Conservation (phyloP, 2,888 invertebrate genomes). For the Perdita meconis region DNA sequence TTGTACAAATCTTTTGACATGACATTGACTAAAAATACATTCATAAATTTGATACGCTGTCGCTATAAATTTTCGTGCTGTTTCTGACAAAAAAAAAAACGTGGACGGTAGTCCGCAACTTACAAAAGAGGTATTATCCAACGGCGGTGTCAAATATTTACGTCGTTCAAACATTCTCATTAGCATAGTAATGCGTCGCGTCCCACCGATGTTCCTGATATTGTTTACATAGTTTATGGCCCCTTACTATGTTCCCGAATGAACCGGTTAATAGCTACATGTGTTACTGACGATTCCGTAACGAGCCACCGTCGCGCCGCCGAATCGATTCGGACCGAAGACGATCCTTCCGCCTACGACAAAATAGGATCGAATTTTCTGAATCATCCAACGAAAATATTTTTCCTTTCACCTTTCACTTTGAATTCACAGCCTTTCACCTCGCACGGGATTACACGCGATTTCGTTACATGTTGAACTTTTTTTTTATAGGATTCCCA, state of each 20-base stretch:
- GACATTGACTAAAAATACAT: background rate
- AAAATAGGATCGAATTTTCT: slow-evolving; percentile 23
- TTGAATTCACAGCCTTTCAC: slow-evolving; percentile 74
- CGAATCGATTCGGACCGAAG: background rate
- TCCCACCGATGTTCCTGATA: slow-evolving; percentile 12
- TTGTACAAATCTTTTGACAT: background rate
- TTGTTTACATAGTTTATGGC: slow-evolving; percentile 46
- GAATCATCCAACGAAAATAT: slow-evolving; percentile 38
- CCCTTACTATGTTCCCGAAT: slow-evolving; percentile 21
- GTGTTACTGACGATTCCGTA: slow-evolving; percentile 13
- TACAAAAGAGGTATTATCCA: slow-evolving; percentile 13
- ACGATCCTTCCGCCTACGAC: background rate
- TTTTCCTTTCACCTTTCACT: slow-evolving; percentile 78
- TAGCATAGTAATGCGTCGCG: slow-evolving; percentile 58
- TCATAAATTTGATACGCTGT: background rate
- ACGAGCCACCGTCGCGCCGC: background rate
- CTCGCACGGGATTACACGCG: slow-evolving; percentile 50
- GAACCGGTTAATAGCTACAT: slow-evolving; percentile 18
- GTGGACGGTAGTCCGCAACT: too few species aligned
- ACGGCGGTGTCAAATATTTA: slow-evolving; percentile 58
- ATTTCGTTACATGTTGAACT: slow-evolving; percentile 37
- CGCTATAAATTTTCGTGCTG: slow-evolving; percentile 14
- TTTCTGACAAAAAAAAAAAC: too few species aligned
- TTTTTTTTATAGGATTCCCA: slow-evolving; percentile 16
- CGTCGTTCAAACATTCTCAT: slow-evolving; percentile 52